Evolutionary conservation across 2,888 invertebrate genomes (phyloP).

Genomic region (Temnothorax ravouxi): DNA sequence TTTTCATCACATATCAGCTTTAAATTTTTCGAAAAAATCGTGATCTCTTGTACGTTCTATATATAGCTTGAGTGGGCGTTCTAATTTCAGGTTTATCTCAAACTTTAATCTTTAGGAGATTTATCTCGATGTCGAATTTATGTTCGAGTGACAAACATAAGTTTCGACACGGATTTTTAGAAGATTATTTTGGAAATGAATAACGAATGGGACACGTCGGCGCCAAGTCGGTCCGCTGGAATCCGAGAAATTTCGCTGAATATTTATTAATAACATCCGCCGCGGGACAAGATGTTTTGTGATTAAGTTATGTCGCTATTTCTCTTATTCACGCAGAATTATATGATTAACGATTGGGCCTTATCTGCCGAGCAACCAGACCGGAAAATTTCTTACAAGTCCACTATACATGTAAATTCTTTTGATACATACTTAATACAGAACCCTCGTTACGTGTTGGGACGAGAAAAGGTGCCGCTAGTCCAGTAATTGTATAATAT

Average conservation of each 20-base stretch:
- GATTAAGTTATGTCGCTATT: slow-evolving; percentile 18
- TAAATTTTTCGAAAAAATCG: background rate
- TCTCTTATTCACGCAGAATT: slow-evolving; percentile 33
- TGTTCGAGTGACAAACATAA: background rate
- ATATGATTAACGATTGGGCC: background rate
- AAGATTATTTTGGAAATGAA: background rate
- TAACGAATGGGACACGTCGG: slow-evolving; percentile 5
- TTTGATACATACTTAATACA: background rate
- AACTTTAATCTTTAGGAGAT: background rate
- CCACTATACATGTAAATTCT: background rate
- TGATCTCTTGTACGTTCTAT: background rate
- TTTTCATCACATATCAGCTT: background rate
- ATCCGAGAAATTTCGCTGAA: slow-evolving; percentile 23
- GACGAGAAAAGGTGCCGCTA: background rate
- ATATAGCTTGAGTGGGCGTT: background rate
- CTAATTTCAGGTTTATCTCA: background rate
- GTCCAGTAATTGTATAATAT: background rate
- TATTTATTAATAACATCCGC: slow-evolving; percentile 25
- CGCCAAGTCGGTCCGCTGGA: background rate
- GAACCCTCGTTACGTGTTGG: background rate
- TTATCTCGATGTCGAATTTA: background rate
- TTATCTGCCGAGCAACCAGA: background rate
- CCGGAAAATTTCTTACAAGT: background rate
- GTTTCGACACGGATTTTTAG: slow-evolving; percentile 11
- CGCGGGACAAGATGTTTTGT: background rate